Evolutionary conservation across 2,797 vertebrate genomes (phyloP).

Genomic region (Limosa lapponica): DNA sequence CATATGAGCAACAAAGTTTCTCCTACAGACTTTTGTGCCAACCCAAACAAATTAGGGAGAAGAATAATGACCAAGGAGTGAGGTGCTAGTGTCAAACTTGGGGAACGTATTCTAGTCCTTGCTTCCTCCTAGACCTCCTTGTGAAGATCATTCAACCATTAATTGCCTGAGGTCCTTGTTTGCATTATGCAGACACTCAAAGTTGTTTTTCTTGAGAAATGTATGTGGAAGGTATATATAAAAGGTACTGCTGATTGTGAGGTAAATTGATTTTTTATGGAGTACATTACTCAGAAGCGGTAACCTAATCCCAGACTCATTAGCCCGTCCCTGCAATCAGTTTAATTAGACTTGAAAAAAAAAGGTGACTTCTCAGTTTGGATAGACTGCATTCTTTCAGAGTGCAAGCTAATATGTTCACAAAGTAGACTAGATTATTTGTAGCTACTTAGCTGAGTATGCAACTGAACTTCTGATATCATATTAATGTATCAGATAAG

Average conservation of each 20-base stretch:
- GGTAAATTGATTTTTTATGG: constrained; percentile 5
- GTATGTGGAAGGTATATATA: not conserved
- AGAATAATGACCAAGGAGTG: not conserved
- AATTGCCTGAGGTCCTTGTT: not conserved
- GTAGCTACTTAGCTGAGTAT: not conserved
- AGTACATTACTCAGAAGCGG: not conserved
- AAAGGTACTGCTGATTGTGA: not conserved
- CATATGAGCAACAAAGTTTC: not conserved
- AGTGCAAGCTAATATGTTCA: not conserved
- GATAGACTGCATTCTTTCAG: not conserved
- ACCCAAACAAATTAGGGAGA: not conserved
- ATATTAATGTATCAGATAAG: not conserved
- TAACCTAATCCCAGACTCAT: constrained; percentile 35
- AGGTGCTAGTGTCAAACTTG: not conserved
- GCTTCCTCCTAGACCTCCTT: not conserved
- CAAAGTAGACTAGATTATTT: not conserved
- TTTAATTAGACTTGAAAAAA: constrained; percentile 31
- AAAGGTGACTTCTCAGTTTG: constrained; percentile 10
- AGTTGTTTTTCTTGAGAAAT: not conserved
- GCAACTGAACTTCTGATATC: not conserved
- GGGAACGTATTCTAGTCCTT: not conserved
- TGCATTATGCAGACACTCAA: not conserved
- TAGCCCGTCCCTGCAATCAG: not conserved
- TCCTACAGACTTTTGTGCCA: not conserved
- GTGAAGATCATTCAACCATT: not conserved